A percentile compares a stretch with the other conserved stretches of the same genome.
phyloP scores from a whole-genome alignment of 1,140 invertebrate species.

The Armadillidium nasatum region DNA sequence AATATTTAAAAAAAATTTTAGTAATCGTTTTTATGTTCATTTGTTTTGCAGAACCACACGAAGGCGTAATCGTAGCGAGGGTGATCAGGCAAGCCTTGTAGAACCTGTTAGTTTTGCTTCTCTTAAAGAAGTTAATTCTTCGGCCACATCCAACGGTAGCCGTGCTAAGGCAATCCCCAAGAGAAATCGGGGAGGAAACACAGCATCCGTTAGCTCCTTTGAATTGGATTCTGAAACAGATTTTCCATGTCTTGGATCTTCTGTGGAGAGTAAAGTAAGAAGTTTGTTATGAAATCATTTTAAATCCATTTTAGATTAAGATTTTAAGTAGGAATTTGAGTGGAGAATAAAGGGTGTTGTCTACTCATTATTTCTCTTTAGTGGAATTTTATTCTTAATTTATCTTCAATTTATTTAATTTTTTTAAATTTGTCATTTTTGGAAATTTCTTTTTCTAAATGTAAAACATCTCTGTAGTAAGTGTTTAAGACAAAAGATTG shows the following conservation, averaged over 20 bases:
- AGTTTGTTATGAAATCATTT: background rate
- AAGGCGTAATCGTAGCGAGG: constrained; percentile 26
- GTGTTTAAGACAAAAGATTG: too few species aligned
- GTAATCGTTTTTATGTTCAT: constrained; percentile 1
- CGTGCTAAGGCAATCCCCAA: constrained; percentile 30
- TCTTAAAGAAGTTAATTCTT: background rate
- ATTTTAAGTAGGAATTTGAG: too few species aligned
- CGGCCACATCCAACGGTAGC: constrained; percentile 23
- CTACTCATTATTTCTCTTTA: too few species aligned
- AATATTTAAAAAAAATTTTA: background rate
- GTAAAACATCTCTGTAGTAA: too few species aligned
- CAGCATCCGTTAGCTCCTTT: constrained; percentile 37
- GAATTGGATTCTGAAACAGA: constrained; percentile 46
- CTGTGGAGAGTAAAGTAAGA: constrained; percentile 42
- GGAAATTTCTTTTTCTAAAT: too few species aligned
- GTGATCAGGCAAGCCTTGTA: background rate
- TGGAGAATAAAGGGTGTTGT: too few species aligned
- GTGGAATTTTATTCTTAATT: too few species aligned
- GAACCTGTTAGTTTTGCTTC: background rate
- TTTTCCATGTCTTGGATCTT: constrained; percentile 44
- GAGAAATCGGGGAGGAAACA: constrained; percentile 27
- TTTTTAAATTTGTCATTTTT: too few species aligned
- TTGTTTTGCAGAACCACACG: background rate
- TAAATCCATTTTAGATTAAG: too few species aligned
- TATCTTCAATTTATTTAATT: too few species aligned